Percentiles rank a stretch among this genome's conserved stretches.
Conservation (phyloP, 2,797 vertebrate genomes). For the Sebastes flavidus region DNA sequence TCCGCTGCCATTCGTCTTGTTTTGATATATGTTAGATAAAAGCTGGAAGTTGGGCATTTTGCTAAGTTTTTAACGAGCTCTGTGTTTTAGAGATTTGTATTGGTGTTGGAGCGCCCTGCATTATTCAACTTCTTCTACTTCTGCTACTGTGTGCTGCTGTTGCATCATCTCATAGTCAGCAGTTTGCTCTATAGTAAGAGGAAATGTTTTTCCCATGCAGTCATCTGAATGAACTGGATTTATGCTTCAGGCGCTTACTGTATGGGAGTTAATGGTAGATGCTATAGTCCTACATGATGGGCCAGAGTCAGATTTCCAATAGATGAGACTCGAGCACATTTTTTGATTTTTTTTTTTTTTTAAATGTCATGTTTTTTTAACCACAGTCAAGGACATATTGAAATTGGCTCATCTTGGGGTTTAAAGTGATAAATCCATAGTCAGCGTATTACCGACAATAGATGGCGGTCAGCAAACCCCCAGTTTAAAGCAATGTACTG, state of each 20-base stretch:
- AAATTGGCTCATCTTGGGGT: background rate
- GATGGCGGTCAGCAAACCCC: no score
- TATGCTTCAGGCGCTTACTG: background rate
- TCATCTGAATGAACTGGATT: background rate
- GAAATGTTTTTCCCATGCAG: background rate
- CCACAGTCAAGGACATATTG: background rate
- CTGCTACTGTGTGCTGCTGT: background rate
- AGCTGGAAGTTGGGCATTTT: background rate
- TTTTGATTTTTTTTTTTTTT: no score
- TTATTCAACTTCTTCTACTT: background rate
- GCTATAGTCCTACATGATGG: background rate
- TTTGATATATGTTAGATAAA: constrained; percentile 6
- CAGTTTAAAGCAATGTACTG: no score
- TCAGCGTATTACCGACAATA: no score
- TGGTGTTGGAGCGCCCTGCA: background rate
- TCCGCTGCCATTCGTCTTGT: constrained; percentile 10
- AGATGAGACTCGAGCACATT: background rate
- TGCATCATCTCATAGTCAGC: constrained; percentile 13
- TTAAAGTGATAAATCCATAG: no score
- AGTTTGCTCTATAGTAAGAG: background rate
- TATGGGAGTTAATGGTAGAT: background rate
- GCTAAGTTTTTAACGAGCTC: constrained; percentile 32
- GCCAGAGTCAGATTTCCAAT: background rate
- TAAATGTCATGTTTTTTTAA: background rate
- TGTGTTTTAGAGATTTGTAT: constrained; percentile 11